Evolutionary conservation across 2,888 invertebrate species (phyloP).

Genomic region (Macrophya annulata): DNA sequence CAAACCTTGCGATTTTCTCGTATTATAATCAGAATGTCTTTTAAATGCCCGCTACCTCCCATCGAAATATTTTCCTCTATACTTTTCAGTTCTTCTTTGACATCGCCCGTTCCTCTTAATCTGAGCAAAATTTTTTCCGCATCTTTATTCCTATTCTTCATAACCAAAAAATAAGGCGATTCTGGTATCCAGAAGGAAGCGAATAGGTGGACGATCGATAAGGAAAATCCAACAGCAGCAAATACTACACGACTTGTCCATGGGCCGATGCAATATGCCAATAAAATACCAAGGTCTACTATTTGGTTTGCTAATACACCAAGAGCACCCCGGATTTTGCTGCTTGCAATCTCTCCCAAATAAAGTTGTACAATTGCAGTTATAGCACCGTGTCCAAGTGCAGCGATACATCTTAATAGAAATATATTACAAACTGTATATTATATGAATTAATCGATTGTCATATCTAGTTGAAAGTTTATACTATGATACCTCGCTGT

Average conservation of each 20-base stretch:
- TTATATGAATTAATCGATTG: background rate
- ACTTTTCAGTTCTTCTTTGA: conserved; percentile 50
- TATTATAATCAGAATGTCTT: conserved; percentile 52
- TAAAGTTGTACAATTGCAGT: background rate
- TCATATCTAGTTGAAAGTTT: background rate
- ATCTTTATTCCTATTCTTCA: conserved; percentile 11
- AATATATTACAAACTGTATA: background rate
- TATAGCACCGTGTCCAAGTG: background rate
- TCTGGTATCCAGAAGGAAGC: conserved; percentile 62
- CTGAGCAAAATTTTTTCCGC: conserved; percentile 58
- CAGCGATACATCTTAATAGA: background rate
- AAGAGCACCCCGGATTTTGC: background rate
- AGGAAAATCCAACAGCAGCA: background rate
- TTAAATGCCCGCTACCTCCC: conserved; percentile 22
- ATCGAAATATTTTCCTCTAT: conserved; percentile 40
- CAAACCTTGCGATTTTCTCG: conserved; percentile 26
- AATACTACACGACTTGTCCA: conserved; percentile 37
- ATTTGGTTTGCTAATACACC: background rate
- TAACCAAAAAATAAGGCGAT: conserved; percentile 61
- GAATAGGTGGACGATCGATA: background rate
- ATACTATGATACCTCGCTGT: background rate
- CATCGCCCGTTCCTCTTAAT: conserved; percentile 52
- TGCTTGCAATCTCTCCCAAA: background rate
- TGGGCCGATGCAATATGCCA: conserved; percentile 46
- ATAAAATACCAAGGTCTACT: background rate